Percentiles rank a stretch among this genome's conserved stretches.
phyloP scores from a whole-genome alignment of 2,797 vertebrate genomes.

The Ctenochaetus hawaiiensis region DNA sequence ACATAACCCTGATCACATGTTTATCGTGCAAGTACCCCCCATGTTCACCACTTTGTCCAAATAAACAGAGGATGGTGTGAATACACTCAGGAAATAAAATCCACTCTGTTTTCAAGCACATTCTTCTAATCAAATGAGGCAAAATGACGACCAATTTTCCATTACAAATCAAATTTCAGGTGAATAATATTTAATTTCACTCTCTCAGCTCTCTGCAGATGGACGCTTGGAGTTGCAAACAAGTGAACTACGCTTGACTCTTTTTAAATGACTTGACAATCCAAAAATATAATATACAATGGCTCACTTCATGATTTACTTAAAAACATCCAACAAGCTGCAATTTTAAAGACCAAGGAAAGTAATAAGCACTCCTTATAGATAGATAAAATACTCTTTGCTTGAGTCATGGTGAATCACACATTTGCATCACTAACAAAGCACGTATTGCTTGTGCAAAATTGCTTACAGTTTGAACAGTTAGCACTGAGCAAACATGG shows the following conservation, averaged over 20 bases:
- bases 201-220: constrained; percentile 31
- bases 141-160: constrained; percentile 66
- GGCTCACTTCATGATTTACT: constrained; percentile 12
- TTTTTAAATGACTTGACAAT: constrained; percentile 31
- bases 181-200: constrained; percentile 57
- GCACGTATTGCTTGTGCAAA: constrained; percentile 28
- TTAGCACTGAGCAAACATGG: constrained; percentile 32
- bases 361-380: constrained; percentile 19
- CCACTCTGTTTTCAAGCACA: constrained; percentile 65
- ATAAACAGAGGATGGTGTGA: constrained; percentile 68
- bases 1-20: constrained; percentile 58
- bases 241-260: constrained; percentile 18
- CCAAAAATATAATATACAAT: constrained; percentile 22
- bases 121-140: constrained; percentile 70
- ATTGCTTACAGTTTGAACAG: constrained; percentile 4
- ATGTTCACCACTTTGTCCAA: constrained; percentile 59
- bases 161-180: constrained; percentile 69
- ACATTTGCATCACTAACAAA: constrained; percentile 18
- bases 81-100: constrained; percentile 63
- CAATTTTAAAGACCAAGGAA: background rate
- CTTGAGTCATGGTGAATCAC: constrained; percentile 34
- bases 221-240: constrained; percentile 10
- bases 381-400: background rate
- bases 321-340: background rate
- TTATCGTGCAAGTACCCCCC: constrained; percentile 57